phyloP scores from a whole-genome alignment of 2,113 vertebrate species.

The Sclerurus mexicanus region DNA sequence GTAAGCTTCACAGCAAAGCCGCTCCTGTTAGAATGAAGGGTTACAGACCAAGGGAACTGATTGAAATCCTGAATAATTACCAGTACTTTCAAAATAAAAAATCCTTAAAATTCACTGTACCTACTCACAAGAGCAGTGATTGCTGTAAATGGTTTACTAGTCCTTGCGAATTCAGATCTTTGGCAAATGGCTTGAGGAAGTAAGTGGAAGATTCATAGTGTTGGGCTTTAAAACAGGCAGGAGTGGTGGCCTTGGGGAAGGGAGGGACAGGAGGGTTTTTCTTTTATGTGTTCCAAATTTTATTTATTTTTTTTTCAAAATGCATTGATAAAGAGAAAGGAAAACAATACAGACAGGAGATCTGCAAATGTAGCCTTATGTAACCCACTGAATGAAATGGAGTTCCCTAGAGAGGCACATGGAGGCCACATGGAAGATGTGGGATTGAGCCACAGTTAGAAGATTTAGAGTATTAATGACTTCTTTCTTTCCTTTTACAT shows the following conservation, averaged over 20 bases:
- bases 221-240: background rate
- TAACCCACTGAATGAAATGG: background rate
- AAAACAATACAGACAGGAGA: background rate
- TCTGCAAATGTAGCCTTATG: background rate
- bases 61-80: background rate
- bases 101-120: background rate
- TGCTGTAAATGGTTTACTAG: background rate
- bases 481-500: background rate
- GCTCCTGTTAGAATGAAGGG: background rate
- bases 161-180: background rate
- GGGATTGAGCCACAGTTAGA: background rate
- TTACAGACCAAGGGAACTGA: background rate
- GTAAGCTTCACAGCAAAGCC: background rate
- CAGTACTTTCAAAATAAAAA: background rate
- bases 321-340: background rate
- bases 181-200: background rate
- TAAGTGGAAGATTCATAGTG: background rate
- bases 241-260: background rate
- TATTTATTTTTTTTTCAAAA: background rate
- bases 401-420: background rate
- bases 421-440: background rate
- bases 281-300: background rate
- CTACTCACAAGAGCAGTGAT: background rate
- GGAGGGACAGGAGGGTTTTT: background rate
- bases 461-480: background rate